These are phyloP conservation scores for Prunella himalayana DNA, from an alignment of 2,113 vertebrate genomes.

Conservation along the genomic window DNA sequence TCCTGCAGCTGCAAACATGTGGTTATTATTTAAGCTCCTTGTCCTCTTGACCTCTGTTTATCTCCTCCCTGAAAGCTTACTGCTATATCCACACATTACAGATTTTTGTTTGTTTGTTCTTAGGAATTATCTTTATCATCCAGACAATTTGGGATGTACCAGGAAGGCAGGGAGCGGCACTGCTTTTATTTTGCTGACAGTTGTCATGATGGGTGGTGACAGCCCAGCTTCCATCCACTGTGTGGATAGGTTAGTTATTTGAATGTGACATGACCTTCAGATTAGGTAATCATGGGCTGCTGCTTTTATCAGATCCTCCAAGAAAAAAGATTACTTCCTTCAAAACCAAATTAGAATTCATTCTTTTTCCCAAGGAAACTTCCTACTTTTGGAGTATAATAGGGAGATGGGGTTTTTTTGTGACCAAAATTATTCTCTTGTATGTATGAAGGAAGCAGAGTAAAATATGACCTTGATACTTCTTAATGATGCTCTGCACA, in stretches of 20 bases:
- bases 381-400: neutral
- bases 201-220: slow-evolving; percentile 5
- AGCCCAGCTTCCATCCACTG: slow-evolving; percentile 11
- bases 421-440: slow-evolving; percentile 16
- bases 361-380: slow-evolving; percentile 56
- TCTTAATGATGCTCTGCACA: neutral
- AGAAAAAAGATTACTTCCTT: slow-evolving; percentile 72
- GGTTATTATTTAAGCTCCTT: neutral
- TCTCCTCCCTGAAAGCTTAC: neutral
- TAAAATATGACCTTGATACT: slow-evolving; percentile 15
- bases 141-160: neutral
- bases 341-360: slow-evolving; percentile 62
- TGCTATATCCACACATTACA: neutral
- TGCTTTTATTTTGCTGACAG: neutral
- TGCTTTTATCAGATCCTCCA: slow-evolving; percentile 67
- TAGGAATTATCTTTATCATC: neutral
- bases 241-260: slow-evolving; percentile 11
- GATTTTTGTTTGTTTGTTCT: neutral
- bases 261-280: slow-evolving; percentile 61
- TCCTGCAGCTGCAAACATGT: neutral
- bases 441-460: neutral
- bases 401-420: neutral
- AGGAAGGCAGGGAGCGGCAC: neutral
- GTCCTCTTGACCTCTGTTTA: neutral
- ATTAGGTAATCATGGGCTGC: slow-evolving; percentile 33